phyloP scores from a whole-genome alignment of 2,797 vertebrate species.

The Xenops minutus region DNA sequence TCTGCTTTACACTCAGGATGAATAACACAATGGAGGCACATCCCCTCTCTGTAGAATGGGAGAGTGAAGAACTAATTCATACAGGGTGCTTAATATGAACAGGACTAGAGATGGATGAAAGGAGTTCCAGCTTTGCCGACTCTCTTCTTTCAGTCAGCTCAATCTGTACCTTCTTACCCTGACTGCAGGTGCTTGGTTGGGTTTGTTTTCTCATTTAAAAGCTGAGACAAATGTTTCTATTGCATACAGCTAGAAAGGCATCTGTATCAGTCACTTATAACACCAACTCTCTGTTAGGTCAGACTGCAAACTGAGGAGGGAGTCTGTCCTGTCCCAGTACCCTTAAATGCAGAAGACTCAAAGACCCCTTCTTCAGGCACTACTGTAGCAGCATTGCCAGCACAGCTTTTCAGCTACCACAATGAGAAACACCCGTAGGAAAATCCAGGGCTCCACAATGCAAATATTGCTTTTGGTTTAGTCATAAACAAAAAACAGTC shows the following conservation, averaged over 20 bases:
- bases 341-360: neutral
- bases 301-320: neutral
- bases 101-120: neutral
- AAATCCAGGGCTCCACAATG: neutral
- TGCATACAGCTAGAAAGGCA: neutral
- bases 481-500: slow-evolving; percentile 20
- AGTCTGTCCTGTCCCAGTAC: neutral
- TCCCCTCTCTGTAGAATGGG: neutral
- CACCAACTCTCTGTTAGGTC: neutral
- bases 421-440: neutral
- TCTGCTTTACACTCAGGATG: neutral
- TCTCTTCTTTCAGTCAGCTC: neutral
- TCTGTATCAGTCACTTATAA: neutral
- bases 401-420: neutral
- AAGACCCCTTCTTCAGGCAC: neutral
- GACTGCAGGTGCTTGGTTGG: neutral
- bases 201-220: neutral
- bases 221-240: neutral
- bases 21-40: neutral
- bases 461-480: slow-evolving; percentile 24
- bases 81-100: neutral
- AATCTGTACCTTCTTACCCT: neutral
- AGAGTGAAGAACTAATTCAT: neutral
- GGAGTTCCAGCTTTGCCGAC: neutral
- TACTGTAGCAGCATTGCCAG: neutral